Conservation (phyloP, 30 jellyfish, hydroid and myxozoan species). For the Cassiopea xamachana region DNA sequence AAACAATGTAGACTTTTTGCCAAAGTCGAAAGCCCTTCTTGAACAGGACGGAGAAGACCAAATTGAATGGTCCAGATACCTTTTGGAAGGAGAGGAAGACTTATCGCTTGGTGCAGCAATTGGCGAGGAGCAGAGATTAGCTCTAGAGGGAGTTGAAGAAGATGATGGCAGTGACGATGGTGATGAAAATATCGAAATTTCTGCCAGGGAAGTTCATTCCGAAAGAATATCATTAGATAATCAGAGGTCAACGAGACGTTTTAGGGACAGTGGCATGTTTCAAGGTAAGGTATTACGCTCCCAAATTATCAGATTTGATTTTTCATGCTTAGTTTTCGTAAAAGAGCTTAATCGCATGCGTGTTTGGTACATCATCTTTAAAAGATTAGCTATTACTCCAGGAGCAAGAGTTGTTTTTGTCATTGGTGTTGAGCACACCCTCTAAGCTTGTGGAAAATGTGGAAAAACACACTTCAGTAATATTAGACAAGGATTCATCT, state of each 20-base stretch:
- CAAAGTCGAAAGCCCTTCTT: background rate
- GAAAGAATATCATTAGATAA: background rate
- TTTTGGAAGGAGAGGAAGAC: constrained; percentile 77
- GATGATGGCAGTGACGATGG: background rate
- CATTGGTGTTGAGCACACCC: too few species aligned
- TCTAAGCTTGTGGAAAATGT: too few species aligned
- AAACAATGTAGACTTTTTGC: constrained; percentile 2
- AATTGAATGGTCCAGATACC: constrained; percentile 79
- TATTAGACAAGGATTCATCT: too few species aligned
- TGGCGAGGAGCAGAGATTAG: constrained; percentile 28
- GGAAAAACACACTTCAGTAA: too few species aligned
- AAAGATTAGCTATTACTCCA: too few species aligned
- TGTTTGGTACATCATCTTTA: too few species aligned
- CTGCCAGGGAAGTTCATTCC: background rate
- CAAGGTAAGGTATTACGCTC: background rate
- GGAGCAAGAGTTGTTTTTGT: too few species aligned
- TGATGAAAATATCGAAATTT: background rate
- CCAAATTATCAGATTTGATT: background rate
- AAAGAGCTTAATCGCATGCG: too few species aligned
- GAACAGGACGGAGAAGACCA: constrained; percentile 18
- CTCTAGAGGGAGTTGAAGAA: constrained; percentile 26
- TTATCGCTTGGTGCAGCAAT: constrained; percentile 60
- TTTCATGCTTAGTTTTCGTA: background rate
- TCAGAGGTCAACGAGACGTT: background rate
- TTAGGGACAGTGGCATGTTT: background rate